A percentile compares a stretch with the other conserved stretches of the same genome.
phyloP scores from a whole-genome alignment of 2,797 vertebrate species.

The Sebastes itinus region DNA sequence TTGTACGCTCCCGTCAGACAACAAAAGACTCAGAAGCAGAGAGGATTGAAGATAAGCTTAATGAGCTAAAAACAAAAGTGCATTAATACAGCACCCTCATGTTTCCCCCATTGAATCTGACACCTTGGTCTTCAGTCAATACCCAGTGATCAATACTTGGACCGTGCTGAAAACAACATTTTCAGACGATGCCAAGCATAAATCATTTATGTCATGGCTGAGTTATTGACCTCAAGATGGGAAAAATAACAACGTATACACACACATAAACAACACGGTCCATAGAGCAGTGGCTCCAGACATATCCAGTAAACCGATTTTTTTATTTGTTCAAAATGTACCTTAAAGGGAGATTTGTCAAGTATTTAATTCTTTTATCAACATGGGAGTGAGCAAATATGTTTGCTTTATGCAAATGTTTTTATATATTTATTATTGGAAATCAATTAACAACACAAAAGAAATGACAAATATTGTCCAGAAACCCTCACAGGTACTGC shows the following conservation, averaged over 20 bases:
- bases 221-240: conserved; percentile 65
- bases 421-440: too few species aligned
- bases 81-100: conserved; percentile 42
- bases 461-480: too few species aligned
- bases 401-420: too few species aligned
- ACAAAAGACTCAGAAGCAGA: conserved; percentile 12
- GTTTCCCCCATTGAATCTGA: conserved; percentile 62
- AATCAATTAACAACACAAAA: too few species aligned
- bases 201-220: conserved; percentile 73
- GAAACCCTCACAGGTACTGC: too few species aligned
- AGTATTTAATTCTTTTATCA: too few species aligned
- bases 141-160: conserved; percentile 65
- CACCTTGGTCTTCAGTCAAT: conserved; percentile 70
- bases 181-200: conserved; percentile 67
- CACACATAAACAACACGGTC: background rate
- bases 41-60: conserved; percentile 13
- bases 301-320: too few species aligned
- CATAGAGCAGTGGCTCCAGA: rapidly evolving
- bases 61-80: conserved; percentile 44
- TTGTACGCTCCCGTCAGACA: conserved; percentile 10
- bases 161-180: conserved; percentile 68
- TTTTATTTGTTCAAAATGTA: too few species aligned
- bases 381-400: too few species aligned
- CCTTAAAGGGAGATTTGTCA: too few species aligned
- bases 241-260: conserved; percentile 50